Conservation (phyloP, 2,888 invertebrate species). For the Siphonodentalium dalli region DNA sequence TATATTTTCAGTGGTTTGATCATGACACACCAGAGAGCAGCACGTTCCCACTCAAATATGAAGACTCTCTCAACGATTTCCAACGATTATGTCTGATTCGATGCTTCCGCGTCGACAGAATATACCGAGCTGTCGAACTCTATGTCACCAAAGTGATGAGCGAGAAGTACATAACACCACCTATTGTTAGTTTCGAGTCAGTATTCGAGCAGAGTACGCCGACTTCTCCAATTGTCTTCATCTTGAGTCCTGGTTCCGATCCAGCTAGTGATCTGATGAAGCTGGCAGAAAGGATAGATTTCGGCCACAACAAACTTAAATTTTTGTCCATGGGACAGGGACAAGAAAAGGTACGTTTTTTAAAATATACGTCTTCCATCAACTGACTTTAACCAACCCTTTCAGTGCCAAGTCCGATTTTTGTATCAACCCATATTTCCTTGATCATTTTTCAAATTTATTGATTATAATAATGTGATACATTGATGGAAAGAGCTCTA, state of each 20-base stretch:
- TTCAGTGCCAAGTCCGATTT: no score
- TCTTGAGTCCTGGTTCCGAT: conserved; percentile 66
- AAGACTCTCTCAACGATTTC: conserved; percentile 71
- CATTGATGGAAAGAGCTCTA: no score
- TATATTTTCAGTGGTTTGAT: conserved; percentile 78
- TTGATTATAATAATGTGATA: no score
- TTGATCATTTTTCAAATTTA: no score
- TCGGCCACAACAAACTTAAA: conserved; percentile 65
- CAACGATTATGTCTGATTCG: conserved; percentile 82
- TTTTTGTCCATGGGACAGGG: conserved; percentile 67
- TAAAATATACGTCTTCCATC: no score
- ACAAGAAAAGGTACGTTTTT: conserved; percentile 62
- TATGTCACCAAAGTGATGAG: conserved; percentile 85
- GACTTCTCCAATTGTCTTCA: conserved; percentile 69
- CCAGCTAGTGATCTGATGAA: conserved; percentile 66
- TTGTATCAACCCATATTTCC: no score
- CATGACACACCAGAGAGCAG: conserved; percentile 80
- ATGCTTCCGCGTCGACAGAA: conserved; percentile 88
- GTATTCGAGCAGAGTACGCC: conserved; percentile 85
- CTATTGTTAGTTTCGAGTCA: conserved; percentile 81
- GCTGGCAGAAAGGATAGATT: conserved; percentile 65
- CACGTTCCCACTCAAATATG: conserved; percentile 77
- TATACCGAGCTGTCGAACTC: conserved; percentile 83
- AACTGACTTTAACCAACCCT: no score
- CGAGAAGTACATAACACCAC: conserved; percentile 87